phyloP scores from a whole-genome alignment of 2,113 vertebrate genomes.

The Zosterops japonicus region DNA sequence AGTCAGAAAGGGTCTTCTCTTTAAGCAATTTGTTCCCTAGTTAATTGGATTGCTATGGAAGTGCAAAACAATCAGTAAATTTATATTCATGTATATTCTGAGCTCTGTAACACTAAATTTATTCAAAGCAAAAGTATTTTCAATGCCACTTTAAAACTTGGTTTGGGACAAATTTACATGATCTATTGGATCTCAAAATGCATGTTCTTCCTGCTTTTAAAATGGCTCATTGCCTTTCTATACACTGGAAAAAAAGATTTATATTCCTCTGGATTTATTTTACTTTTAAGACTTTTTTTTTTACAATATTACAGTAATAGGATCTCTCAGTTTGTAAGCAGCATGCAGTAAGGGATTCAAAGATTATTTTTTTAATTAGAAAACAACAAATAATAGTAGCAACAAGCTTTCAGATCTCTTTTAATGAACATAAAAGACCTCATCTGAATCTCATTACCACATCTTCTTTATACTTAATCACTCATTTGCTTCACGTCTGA shows the following conservation, averaged over 20 bases:
- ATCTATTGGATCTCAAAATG: constrained; percentile 62
- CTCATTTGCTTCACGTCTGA: neutral
- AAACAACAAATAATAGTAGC: constrained; percentile 4
- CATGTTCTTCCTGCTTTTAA: constrained; percentile 71
- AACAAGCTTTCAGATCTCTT: neutral
- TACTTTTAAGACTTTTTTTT: constrained; percentile 20
- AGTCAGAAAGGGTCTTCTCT: neutral
- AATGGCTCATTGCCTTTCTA: constrained; percentile 64
- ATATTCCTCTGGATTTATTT: neutral
- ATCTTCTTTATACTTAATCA: constrained; percentile 8
- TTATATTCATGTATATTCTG: neutral
- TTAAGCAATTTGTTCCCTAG: neutral
- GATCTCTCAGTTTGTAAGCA: neutral
- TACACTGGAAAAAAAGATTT: neutral
- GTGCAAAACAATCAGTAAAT: neutral
- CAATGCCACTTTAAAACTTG: constrained; percentile 51
- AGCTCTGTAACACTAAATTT: constrained; percentile 44
- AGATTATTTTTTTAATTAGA: neutral
- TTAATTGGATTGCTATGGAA: neutral
- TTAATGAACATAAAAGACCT: neutral
- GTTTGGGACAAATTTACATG: constrained; percentile 65
- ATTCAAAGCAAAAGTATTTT: constrained; percentile 47
- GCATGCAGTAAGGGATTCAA: neutral
- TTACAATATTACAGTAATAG: neutral
- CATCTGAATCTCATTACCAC: constrained; percentile 34